phyloP scores from a whole-genome alignment of 2,888 invertebrate species.

The Netelia inedita region DNA sequence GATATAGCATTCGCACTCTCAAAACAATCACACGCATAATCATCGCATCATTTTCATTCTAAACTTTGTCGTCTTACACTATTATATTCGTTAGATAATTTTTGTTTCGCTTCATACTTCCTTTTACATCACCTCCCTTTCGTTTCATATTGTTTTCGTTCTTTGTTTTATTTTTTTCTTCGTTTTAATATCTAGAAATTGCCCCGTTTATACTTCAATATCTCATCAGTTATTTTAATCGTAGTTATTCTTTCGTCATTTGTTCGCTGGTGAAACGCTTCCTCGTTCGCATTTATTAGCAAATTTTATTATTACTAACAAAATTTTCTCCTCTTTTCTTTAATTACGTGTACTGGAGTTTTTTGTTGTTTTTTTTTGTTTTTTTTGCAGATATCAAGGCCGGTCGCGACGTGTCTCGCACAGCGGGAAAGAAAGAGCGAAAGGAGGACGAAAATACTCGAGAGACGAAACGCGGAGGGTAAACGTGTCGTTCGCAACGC shows the following conservation, averaged over 20 bases:
- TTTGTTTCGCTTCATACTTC: conserved; percentile 29
- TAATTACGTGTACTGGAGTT: conserved; percentile 48
- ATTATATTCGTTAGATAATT: conserved; percentile 36
- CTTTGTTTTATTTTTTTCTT: conserved; percentile 12
- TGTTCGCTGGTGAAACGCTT: conserved; percentile 28
- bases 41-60: conserved; percentile 36
- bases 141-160: conserved; percentile 24
- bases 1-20: conserved; percentile 49
- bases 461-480: neutral
- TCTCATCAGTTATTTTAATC: conserved; percentile 32
- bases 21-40: conserved; percentile 44
- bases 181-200: conserved; percentile 58
- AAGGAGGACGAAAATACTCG: conserved; percentile 25
- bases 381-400: conserved; percentile 57
- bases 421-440: conserved; percentile 34
- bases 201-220: conserved; percentile 53
- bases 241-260: conserved; percentile 40
- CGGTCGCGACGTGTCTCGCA: conserved; percentile 44
- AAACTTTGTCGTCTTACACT: conserved; percentile 48
- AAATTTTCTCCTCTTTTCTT: conserved; percentile 7
- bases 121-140: conserved; percentile 19
- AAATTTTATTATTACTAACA: conserved; percentile 37
- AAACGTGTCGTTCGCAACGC: neutral
- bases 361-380: neutral
- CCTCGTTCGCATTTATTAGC: conserved; percentile 28